Conservation (phyloP, 2,113 vertebrate species). For the Silurus glanis region DNA sequence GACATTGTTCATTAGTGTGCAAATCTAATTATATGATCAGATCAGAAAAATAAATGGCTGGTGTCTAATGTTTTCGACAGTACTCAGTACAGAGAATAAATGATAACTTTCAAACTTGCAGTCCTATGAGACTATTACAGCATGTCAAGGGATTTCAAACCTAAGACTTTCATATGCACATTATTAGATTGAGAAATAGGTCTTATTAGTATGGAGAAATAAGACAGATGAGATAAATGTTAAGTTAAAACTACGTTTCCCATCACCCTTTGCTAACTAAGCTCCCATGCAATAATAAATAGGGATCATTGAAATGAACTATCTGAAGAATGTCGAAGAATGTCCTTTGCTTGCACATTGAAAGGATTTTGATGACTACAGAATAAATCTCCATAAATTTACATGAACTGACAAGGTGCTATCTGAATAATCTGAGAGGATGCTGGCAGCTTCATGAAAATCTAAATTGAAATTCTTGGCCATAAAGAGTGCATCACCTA, state of each 20-base stretch:
- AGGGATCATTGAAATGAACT: constrained; percentile 69
- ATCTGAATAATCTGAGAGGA: constrained; percentile 65
- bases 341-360: constrained; percentile 60
- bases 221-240: background rate
- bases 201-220: constrained; percentile 28
- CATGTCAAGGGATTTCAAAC: background rate
- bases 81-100: background rate
- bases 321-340: constrained; percentile 70
- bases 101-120: background rate
- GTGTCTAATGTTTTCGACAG: constrained; percentile 5
- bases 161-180: constrained; percentile 11
- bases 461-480: constrained; percentile 63
- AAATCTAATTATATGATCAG: constrained; percentile 15
- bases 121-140: background rate
- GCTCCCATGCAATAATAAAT: constrained; percentile 59
- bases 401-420: constrained; percentile 58
- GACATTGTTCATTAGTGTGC: constrained; percentile 18
- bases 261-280: constrained; percentile 48
- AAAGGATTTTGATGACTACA: constrained; percentile 69
- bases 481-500: constrained; percentile 48
- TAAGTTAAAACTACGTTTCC: constrained; percentile 60
- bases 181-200: constrained; percentile 19
- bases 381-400: constrained; percentile 74
- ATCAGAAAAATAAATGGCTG: constrained; percentile 30
- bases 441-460: constrained; percentile 68